phyloP scores from a whole-genome alignment of 2,888 invertebrate genomes.

The Geotrupes spiniger region DNA sequence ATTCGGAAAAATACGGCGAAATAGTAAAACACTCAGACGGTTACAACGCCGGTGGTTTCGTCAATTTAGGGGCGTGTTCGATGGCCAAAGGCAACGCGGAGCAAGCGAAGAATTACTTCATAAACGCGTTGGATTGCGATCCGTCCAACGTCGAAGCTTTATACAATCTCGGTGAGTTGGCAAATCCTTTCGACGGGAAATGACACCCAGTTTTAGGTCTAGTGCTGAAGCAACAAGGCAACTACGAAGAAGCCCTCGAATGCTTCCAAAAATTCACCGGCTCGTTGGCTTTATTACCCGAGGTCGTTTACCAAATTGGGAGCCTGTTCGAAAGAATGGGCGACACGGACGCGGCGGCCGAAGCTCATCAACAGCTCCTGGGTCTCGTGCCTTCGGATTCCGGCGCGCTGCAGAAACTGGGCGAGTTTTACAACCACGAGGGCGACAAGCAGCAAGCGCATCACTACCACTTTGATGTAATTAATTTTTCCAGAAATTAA shows the following conservation, averaged over 20 bases:
- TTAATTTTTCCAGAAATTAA: background rate
- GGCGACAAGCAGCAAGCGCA: slow-evolving; percentile 90
- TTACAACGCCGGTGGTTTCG: slow-evolving; percentile 77
- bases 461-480: slow-evolving; percentile 77
- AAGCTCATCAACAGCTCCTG: slow-evolving; percentile 71
- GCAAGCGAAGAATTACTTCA: slow-evolving; percentile 68
- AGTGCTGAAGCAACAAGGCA: slow-evolving; percentile 65
- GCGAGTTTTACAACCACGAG: slow-evolving; percentile 83
- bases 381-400: slow-evolving; percentile 87
- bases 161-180: slow-evolving; percentile 68
- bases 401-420: slow-evolving; percentile 82
- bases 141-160: slow-evolving; percentile 80
- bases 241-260: slow-evolving; percentile 72
- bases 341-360: slow-evolving; percentile 61
- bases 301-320: slow-evolving; percentile 69
- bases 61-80: slow-evolving; percentile 81
- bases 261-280: slow-evolving; percentile 72
- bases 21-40: slow-evolving; percentile 71
- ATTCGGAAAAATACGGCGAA: slow-evolving; percentile 74
- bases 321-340: slow-evolving; percentile 69
- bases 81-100: slow-evolving; percentile 67
- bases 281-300: slow-evolving; percentile 56
- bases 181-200: too few relatives aligned
- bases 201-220: too few relatives aligned
- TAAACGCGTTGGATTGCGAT: slow-evolving; percentile 75